A percentile compares a stretch with the other conserved stretches of the same genome.
Conservation (phyloP, 2,888 invertebrate genomes). For the Seladonia tumulorum region DNA sequence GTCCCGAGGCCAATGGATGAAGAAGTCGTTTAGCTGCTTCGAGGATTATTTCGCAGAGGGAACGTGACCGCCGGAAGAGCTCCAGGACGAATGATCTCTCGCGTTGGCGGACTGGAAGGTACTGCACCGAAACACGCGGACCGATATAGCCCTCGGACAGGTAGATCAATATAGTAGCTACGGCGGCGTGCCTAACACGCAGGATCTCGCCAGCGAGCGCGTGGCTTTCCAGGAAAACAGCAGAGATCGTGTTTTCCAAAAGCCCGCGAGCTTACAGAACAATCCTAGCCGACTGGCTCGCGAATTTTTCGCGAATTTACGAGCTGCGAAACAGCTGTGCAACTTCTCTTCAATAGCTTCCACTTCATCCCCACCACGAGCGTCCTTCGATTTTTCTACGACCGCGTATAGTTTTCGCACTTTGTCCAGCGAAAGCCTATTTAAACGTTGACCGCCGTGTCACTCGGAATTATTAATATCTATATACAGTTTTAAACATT, state of each 20-base stretch:
- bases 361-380: not conserved
- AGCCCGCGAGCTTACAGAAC: not conserved
- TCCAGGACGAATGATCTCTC: constrained; percentile 51
- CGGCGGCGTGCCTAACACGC: constrained; percentile 66
- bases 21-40: not conserved
- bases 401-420: too few species aligned
- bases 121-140: constrained; percentile 77
- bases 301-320: not conserved
- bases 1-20: not conserved
- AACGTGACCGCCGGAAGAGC: constrained; percentile 42
- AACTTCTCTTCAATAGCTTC: not conserved
- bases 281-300: too few species aligned
- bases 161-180: constrained; percentile 80
- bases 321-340: not conserved
- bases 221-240: constrained; percentile 13
- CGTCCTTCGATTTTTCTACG: not conserved
- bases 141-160: constrained; percentile 74
- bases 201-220: constrained; percentile 64
- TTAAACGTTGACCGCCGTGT: too few species aligned
- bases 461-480: too few species aligned
- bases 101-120: constrained; percentile 71
- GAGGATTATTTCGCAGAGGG: constrained; percentile 23
- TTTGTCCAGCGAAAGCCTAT: too few species aligned
- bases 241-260: not conserved
- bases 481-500: too few species aligned